Percentiles rank a stretch among this genome's conserved stretches.
Conservation (phyloP, 92 coral and sea anemone genomes). For the Epizoanthus rinbou region DNA sequence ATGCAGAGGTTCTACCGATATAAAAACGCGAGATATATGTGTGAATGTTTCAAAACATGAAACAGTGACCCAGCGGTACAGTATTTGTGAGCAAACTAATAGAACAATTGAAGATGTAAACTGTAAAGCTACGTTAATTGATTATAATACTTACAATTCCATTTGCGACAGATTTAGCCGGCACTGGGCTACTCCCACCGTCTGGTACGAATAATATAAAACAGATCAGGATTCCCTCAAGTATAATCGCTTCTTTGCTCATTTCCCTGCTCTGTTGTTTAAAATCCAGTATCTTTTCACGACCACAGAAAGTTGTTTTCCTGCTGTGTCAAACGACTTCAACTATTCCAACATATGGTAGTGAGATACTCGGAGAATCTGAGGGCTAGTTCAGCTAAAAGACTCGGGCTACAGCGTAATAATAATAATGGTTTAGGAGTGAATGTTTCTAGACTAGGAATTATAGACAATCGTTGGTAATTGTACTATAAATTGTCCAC, state of each 20-base stretch:
- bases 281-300: background rate
- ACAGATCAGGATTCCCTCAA: background rate
- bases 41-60: no score
- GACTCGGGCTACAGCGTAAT: no score
- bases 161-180: slow-evolving; percentile 28
- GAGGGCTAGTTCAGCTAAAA: no score
- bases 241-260: background rate
- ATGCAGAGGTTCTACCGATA: no score
- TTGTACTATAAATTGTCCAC: background rate
- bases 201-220: slow-evolving; percentile 1
- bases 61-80: no score
- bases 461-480: background rate
- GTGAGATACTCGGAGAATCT: no score
- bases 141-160: slow-evolving; percentile 31
- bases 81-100: no score
- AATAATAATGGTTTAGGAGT: no score
- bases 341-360: background rate
- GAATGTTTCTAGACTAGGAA: background rate
- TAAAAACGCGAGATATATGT: no score
- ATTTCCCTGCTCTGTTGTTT: background rate
- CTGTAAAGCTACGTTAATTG: background rate
- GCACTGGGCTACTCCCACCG: slow-evolving; percentile 13
- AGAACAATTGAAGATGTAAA: background rate
- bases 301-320: background rate
- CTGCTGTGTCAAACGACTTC: background rate